A percentile compares a stretch with the other conserved stretches of the same genome.
Conservation (phyloP, 2,113 vertebrate genomes). For the Chaetodon trifascialis region DNA sequence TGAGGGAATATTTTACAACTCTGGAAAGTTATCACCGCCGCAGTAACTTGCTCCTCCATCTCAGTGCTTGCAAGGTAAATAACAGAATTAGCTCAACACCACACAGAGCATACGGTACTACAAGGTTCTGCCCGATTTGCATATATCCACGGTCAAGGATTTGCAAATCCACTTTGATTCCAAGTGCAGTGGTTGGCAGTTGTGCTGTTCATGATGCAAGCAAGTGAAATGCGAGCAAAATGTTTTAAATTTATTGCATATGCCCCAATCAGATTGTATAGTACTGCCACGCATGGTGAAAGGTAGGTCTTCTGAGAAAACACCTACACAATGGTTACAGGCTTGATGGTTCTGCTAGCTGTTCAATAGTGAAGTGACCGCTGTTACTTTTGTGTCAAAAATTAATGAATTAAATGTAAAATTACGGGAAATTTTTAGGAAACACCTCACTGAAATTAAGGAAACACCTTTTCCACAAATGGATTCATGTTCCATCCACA, state of each 20-base stretch:
- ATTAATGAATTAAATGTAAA: not conserved
- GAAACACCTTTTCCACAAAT: not conserved
- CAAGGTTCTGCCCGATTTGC: not conserved
- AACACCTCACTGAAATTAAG: not conserved
- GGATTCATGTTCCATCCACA: not conserved
- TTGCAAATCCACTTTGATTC: conserved; percentile 17
- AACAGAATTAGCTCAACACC: not conserved
- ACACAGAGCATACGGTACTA: not conserved
- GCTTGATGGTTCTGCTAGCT: not conserved
- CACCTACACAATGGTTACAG: not conserved
- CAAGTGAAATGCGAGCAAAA: conserved; percentile 28
- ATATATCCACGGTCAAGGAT: conserved; percentile 11
- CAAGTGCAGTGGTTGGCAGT: conserved; percentile 2
- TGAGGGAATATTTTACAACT: conserved; percentile 12
- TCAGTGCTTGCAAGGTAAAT: conserved; percentile 4
- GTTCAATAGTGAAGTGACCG: not conserved
- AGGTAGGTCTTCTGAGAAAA: not conserved
- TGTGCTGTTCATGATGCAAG: conserved; percentile 43
- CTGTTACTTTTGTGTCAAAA: not conserved
- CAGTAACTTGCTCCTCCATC: conserved; percentile 4
- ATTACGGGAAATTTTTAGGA: not conserved
- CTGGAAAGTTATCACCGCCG: conserved; percentile 3
- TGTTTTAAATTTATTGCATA: not conserved
- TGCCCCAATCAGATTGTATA: not conserved
- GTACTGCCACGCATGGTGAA: not conserved